Base-by-base conservation (phyloP, 2,797 vertebrate species). In the Setipinna tenuifilis region DNA sequence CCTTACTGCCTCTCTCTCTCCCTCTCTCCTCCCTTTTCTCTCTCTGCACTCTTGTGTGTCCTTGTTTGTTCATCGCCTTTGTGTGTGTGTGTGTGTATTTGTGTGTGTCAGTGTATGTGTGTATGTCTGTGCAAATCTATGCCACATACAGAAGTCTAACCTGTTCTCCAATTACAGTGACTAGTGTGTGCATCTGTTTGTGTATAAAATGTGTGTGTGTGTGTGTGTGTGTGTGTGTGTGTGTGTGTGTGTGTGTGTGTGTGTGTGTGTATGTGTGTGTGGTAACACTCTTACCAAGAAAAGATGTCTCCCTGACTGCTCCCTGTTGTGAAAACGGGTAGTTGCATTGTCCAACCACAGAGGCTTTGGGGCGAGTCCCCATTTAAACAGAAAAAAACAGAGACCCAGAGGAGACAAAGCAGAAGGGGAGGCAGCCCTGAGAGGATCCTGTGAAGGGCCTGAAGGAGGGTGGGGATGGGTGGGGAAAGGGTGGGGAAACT, bases 31-130 rank as follows among this genome's bases (percentile, higher is more conserved):
- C n/a, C n/a, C n/a, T 16, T 59, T 23, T 59, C 23, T 31, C 25
- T 75, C 46, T 57, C 83, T 14, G 14, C 25, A 0, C 65, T 31
- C 25, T 71, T 12, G 6, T 31, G 1, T 71, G 65, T 9, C 10
- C 25, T 31, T 71, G 62, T 68, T 25, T 28, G 61, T 65, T 10
- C 14, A 23, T 28, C 41, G 68, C 35, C 1, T 14, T 11, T 68
- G 62, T 35, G 31, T 75, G 31, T 41, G 68, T 35, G 68, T 75
- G 68, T 75, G 28, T 75, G 61, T 71, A 25, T 71, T 21, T 65
- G 61, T 65, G n/a, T 62, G 21, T 62, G 61, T 65, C 9, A 10
- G 61, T 62, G n/a, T 65, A 1, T 65, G 14, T 75, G 14, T 75
- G 23, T 6, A 17, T 35, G 4, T 41, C 14, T 35, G 28, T 6